Base-by-base conservation (phyloP, 2,113 vertebrate genomes). In the Octodon degus region DNA sequence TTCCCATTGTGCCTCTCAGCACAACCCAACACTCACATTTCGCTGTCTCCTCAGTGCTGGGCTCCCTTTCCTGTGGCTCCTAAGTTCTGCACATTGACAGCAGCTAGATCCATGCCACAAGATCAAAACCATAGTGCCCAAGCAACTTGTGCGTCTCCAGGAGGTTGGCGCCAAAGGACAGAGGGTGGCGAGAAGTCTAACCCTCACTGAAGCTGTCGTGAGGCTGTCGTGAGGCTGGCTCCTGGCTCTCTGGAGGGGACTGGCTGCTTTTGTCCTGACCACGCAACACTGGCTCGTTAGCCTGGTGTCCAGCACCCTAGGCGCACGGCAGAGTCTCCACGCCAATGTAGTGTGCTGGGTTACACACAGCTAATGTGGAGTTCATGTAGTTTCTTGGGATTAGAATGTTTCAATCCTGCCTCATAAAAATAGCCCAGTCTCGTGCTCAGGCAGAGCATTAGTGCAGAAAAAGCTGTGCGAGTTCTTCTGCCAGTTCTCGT, bases 351-450 rank as follows among this genome's bases (percentile, higher is more conserved):
- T 37, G 13, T 11, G 20, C 95, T 93, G 89, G 70, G 72, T 94
- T 72, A 72, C 63, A 50, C 50, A 77, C 97, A 67, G 53, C 93
- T 93, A 91, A 96, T 74, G 81, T 19, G 77, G 93, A 84, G 93
- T 96, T 89, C 53, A 50, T 91, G 94, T 91, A 43, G 65, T 94
- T 96, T 89, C 93, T 81, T 79, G 70, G 95, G 93, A 96, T 97
- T 96, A 96, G 83, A 95, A 70, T 91, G 60, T 74, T 95, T 97
- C 91, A 96, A 43, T 53, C 82, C 81, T 93, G 91, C 89, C 91
- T 88, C 91, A 58, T 97, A 95, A 97, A 98, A 96, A 95, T 95
- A 97, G 91, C 93, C 94, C 94, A 86, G 81, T 90, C 90, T 82
- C 68, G 85, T 74, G 74, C 62, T 55, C 2, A 14, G 93, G 91